Conservation (phyloP, 1,140 invertebrate genomes). For the Tetramorium simillimum region DNA sequence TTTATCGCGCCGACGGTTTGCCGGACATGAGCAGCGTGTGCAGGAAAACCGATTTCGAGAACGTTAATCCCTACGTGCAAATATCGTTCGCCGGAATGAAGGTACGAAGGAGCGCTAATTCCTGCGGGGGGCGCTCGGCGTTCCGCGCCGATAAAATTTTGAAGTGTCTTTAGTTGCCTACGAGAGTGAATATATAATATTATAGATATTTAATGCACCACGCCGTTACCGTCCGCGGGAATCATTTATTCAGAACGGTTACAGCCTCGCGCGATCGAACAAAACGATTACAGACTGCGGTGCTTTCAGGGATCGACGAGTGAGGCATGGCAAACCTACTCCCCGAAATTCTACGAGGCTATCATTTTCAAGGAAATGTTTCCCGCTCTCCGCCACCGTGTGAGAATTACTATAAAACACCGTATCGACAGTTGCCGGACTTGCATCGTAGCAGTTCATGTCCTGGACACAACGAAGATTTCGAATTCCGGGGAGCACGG, state of each 20-base stretch:
- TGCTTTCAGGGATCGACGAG: slow-evolving; percentile 84
- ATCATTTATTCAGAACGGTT: background rate
- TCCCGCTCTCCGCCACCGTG: slow-evolving; percentile 86
- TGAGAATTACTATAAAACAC: slow-evolving; percentile 86
- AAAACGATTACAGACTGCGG: background rate
- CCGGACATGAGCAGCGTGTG: slow-evolving; percentile 83
- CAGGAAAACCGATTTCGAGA: slow-evolving; percentile 84
- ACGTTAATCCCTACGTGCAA: slow-evolving; percentile 88
- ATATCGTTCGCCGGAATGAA: slow-evolving; percentile 89
- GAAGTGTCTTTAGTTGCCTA: background rate
- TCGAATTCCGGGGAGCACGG: slow-evolving; percentile 86
- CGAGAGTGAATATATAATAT: background rate
- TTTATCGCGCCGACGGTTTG: slow-evolving; percentile 89
- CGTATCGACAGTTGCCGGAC: slow-evolving; percentile 82
- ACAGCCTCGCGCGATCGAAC: background rate
- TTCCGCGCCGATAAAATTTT: background rate
- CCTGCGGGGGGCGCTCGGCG: background rate
- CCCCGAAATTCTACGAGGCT: slow-evolving; percentile 86
- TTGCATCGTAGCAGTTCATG: slow-evolving; percentile 85
- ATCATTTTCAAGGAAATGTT: slow-evolving; percentile 88
- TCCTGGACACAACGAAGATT: slow-evolving; percentile 85
- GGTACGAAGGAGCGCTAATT: slow-evolving; percentile 78
- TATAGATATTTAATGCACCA: background rate
- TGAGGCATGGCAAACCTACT: slow-evolving; percentile 82
- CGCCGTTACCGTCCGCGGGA: background rate